Base-by-base conservation (phyloP, 2,797 vertebrate species). In the Borostomias antarcticus region DNA sequence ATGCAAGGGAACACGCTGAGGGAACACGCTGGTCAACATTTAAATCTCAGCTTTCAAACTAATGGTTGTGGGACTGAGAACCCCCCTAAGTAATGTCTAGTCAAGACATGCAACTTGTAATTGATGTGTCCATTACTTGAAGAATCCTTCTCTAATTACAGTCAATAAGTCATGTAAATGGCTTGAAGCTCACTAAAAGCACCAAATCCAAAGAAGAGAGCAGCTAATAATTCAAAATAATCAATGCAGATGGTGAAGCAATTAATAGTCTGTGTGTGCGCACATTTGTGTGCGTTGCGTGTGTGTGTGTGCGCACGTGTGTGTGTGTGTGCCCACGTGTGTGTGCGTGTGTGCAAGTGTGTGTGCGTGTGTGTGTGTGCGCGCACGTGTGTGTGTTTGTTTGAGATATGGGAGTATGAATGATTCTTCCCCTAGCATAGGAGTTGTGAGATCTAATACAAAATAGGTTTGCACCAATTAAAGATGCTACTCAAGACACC, bases 51-150 rank as follows among this genome's bases (percentile, higher is more conserved):
- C 51, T 29, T 53, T 28, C 51, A 53, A 53, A 53, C 51, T 53
- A 53, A 53, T 53, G 51, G 51, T 25, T 83, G n/a, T 88, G 91
- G 88, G 90, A 92, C 92, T 92, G 91, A 89, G 92, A 92, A 92
- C 93, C 92, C 93, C 93, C 92, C 92, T 93, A 91, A 91, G 51
- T 53, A 93, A 92, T 93, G 93, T 94, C 93, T 92, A 89, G 89
- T 92, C 91, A 89, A 89, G 92, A 93, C 91, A 90, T 92, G 92
- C 90, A 92, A 90, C 91, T 92, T 92, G 92, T 93, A 94, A 94
- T 94, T 93, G 93, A 94, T 94, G 93, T 93, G 93, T 94, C 93
- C 93, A 94, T 94, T 94, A 94, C 93, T 93, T 94, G 91, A 93
- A 47, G 37, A 48, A 92, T 93, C 94, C 91, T 92, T 89, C 92